Percentiles rank a stretch among this genome's conserved stretches.
phyloP scores from a whole-genome alignment of 1,140 invertebrate genomes.

The Trichonephila clavipes region DNA sequence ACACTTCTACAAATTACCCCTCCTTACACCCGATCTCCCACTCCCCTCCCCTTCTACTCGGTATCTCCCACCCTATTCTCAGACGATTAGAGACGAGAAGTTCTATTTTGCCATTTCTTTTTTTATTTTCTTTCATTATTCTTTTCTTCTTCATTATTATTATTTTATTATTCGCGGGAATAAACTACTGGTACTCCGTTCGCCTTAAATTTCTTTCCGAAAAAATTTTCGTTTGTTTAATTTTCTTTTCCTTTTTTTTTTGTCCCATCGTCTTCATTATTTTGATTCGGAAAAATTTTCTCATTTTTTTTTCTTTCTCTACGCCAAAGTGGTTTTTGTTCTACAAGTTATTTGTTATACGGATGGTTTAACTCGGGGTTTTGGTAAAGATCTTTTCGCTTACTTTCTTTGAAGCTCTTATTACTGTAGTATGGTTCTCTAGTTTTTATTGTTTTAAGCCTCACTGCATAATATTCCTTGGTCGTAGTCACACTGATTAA shows the following conservation, averaged over 20 bases:
- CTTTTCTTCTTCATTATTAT: slow-evolving; percentile 21
- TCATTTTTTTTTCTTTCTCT: background rate
- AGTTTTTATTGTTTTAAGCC: slow-evolving; percentile 28
- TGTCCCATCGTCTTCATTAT: slow-evolving; percentile 27
- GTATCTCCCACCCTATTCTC: slow-evolving; percentile 58
- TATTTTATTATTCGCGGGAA: slow-evolving; percentile 33
- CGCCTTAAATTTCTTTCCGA: slow-evolving; percentile 54
- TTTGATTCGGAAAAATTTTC: background rate
- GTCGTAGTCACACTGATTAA: background rate
- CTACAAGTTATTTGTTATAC: slow-evolving; percentile 54
- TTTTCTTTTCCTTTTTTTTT: background rate
- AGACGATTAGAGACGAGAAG: slow-evolving; percentile 55
- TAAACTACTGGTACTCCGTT: background rate
- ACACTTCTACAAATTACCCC: slow-evolving; percentile 69
- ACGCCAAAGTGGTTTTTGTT: slow-evolving; percentile 33
- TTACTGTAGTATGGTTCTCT: slow-evolving; percentile 14
- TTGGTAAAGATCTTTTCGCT: slow-evolving; percentile 15
- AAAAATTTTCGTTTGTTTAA: background rate
- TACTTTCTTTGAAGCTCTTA: background rate
- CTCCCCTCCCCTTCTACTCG: background rate
- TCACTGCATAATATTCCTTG: background rate
- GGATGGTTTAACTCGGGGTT: slow-evolving; percentile 53
- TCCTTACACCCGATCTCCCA: slow-evolving; percentile 20
- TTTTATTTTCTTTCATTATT: slow-evolving; percentile 4
- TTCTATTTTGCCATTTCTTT: slow-evolving; percentile 27